Base-by-base conservation (phyloP, 2,888 invertebrate genomes). In the Embidobia sp. region DNA sequence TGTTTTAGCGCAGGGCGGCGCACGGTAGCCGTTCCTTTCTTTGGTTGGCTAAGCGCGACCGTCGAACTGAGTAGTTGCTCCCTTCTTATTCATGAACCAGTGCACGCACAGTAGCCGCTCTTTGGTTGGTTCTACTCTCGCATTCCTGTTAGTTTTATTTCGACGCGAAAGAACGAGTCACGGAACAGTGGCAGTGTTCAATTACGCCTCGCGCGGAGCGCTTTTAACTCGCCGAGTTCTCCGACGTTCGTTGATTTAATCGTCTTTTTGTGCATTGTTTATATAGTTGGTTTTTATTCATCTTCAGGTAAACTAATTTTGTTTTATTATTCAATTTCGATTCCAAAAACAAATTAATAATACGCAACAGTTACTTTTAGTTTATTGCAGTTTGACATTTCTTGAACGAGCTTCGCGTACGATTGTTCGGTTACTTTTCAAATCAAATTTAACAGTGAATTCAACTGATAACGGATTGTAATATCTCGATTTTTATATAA, bases 1-100 rank as follows among this genome's bases (percentile, higher is more conserved):
- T 82, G 82, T 81, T 86, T 84, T 84, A 84, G 84, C 84, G 87
- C 86, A 88, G 87, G 88, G 89, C 89, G 89, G 87, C 85, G 87
- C 89, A 88, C 89, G 73, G 89, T 89, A 89, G 89, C 88, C 77
- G 83, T 81, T 79, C 75, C 79, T 66, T 81, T 80, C 82, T 83
- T 87, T 87, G 87, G 87, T 88, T 87, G 87, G 87, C 87, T 86
- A 87, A 84, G 82, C 75, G 75, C 78, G 72, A 80, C 51, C 77
- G 77, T 55, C 78, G 78, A 81, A 59, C 69, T 48, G 57, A 76
- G 61, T 70, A 75, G 72, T 69, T 77, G 78, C 79, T 81, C 74
- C 83, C 82, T 82, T 82, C 84, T 84, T 77, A 78, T 80, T 77
- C 79, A 78, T 61, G 84, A 85, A 83, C 84, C 83, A 81, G 83